These are phyloP conservation scores for Diprion similis DNA, from an alignment of 1,140 invertebrate species.

Conservation along the genomic window DNA sequence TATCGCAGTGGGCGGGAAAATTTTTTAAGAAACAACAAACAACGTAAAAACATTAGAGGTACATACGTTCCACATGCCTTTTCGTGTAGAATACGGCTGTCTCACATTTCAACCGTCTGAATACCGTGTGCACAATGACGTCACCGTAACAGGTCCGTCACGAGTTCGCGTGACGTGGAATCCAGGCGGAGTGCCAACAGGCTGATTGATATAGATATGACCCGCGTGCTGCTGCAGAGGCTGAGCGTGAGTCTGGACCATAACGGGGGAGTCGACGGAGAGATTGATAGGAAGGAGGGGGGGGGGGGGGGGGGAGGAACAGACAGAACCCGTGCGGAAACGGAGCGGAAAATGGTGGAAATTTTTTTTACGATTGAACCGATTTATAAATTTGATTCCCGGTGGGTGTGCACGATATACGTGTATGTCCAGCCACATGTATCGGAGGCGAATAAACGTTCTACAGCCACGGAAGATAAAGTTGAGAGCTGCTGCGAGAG, in stretches of 20 bases:
- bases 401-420: too few species aligned
- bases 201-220: slow-evolving; percentile 8
- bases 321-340: neutral
- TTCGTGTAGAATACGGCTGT: neutral
- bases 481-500: too few species aligned
- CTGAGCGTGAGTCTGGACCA: neutral
- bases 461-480: too few species aligned
- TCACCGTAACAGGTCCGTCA: neutral
- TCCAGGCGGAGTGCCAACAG: neutral
- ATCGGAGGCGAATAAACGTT: too few species aligned
- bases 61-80: too few species aligned
- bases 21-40: too few species aligned
- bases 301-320: neutral
- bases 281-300: neutral
- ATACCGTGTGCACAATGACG: neutral
- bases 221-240: neutral
- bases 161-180: neutral
- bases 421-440: too few species aligned
- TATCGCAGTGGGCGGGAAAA: too few species aligned
- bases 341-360: neutral
- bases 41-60: too few species aligned
- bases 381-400: neutral
- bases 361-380: neutral
- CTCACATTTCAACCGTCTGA: neutral
- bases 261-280: neutral